A percentile compares a stretch with the other conserved stretches of the same genome.
These are phyloP conservation scores for Zootoca vivipara DNA, from an alignment of 2,113 vertebrate genomes.

Conservation along the genomic window DNA sequence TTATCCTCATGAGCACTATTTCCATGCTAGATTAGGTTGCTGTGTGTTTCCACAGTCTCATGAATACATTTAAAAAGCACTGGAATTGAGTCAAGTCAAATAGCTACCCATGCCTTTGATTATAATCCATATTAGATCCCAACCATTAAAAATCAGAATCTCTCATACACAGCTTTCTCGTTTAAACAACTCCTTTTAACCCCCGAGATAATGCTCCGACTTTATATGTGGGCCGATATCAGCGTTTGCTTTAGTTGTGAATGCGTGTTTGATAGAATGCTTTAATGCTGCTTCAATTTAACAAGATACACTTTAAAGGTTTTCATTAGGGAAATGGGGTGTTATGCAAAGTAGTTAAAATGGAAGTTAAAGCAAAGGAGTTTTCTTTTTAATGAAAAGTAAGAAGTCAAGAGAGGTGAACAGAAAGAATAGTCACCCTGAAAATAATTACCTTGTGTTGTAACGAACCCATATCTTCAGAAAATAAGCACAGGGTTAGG, in stretches of 20 bases:
- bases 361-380: not conserved
- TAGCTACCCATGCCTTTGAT: slow-evolving; percentile 8
- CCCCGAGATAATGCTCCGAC: not conserved
- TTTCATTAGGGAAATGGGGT: slow-evolving; percentile 19
- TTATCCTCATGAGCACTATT: slow-evolving; percentile 24
- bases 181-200: not conserved
- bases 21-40: not conserved
- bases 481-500: not conserved
- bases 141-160: not conserved
- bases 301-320: not conserved
- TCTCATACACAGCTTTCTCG: not conserved
- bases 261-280: slow-evolving; percentile 2
- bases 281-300: slow-evolving; percentile 1
- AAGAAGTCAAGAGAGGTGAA: not conserved
- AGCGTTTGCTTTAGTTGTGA: not conserved
- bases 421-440: not conserved
- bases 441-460: not conserved
- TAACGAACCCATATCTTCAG: not conserved
- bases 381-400: not conserved
- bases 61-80: slow-evolving; percentile 25
- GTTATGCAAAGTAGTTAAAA: not conserved
- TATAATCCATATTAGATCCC: slow-evolving; percentile 20
- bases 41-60: slow-evolving; percentile 2
- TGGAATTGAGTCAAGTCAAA: not conserved
- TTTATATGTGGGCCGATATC: not conserved